Percentiles rank a stretch among this genome's conserved stretches.
Conservation (phyloP, 2,888 invertebrate species). For the Pandemis cinnamomeana region DNA sequence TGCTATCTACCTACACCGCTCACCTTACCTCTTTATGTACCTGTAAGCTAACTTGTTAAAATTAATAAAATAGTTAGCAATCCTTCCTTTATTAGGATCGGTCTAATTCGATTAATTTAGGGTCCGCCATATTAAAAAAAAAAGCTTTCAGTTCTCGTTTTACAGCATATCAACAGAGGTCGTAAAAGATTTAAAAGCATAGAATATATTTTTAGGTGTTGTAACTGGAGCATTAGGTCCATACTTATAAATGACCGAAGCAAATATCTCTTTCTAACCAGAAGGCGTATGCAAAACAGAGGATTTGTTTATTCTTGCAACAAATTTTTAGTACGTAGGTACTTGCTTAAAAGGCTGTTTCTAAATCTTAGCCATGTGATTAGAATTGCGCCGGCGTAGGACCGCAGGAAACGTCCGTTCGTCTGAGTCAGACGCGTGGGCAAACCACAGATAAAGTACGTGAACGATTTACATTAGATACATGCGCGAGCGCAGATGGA, state of each 20-base stretch:
- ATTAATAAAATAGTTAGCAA: conserved; percentile 25
- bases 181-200: too few species aligned
- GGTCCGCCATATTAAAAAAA: neutral
- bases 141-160: too few species aligned
- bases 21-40: neutral
- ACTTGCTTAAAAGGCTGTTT: conserved; percentile 42
- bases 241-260: too few species aligned
- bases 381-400: conserved; percentile 74
- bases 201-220: too few species aligned
- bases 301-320: too few species aligned
- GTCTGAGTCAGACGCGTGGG: conserved; percentile 71
- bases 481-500: conserved; percentile 21
- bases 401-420: conserved; percentile 66
- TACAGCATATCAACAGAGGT: too few species aligned
- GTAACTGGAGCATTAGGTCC: too few species aligned
- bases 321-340: too few species aligned
- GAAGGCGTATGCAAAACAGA: too few species aligned
- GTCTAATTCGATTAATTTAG: neutral
- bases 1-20: too few species aligned
- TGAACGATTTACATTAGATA: conserved; percentile 64
- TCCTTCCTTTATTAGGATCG: conserved; percentile 11
- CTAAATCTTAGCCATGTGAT: conserved; percentile 52
- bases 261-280: too few species aligned
- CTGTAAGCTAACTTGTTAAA: conserved; percentile 18
- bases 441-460: conserved; percentile 57